Conservation (phyloP, 2,113 vertebrate genomes). For the Numenius arquata region DNA sequence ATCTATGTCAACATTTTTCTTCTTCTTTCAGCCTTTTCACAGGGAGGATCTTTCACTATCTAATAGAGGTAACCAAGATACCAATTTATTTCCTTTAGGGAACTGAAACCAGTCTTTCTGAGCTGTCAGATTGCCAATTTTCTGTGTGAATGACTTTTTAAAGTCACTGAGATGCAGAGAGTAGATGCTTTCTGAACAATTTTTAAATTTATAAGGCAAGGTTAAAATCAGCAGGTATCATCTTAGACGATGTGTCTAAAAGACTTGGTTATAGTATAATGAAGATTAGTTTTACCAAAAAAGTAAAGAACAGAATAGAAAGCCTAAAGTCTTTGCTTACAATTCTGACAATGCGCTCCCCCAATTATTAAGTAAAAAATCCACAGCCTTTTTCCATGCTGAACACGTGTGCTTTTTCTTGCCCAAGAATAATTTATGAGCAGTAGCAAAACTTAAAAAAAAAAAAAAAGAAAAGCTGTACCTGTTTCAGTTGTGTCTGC, state of each 20-base stretch:
- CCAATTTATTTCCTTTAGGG: slow-evolving; percentile 13
- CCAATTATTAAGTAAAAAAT: background rate
- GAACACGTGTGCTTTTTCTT: background rate
- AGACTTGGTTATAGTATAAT: background rate
- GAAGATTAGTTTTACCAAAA: background rate
- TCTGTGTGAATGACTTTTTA: slow-evolving; percentile 17
- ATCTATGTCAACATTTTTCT: background rate
- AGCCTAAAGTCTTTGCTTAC: background rate
- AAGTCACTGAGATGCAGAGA: slow-evolving; percentile 1
- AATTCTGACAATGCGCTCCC: background rate
- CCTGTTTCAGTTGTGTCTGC: background rate
- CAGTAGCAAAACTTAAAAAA: background rate
- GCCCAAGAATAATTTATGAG: background rate
- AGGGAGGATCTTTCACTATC: background rate
- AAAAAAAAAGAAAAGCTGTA: background rate
- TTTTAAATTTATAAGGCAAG: slow-evolving; percentile 19
- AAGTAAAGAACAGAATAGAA: background rate
- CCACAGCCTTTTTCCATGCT: background rate
- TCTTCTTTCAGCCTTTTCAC: background rate
- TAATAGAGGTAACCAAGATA: background rate
- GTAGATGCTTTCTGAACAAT: background rate
- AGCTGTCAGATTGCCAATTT: slow-evolving; percentile 36
- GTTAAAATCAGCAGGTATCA: background rate
- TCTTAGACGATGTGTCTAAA: background rate
- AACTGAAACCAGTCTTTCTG: background rate